Base-by-base conservation (phyloP, 2,113 vertebrate species). In the Condylura cristata region DNA sequence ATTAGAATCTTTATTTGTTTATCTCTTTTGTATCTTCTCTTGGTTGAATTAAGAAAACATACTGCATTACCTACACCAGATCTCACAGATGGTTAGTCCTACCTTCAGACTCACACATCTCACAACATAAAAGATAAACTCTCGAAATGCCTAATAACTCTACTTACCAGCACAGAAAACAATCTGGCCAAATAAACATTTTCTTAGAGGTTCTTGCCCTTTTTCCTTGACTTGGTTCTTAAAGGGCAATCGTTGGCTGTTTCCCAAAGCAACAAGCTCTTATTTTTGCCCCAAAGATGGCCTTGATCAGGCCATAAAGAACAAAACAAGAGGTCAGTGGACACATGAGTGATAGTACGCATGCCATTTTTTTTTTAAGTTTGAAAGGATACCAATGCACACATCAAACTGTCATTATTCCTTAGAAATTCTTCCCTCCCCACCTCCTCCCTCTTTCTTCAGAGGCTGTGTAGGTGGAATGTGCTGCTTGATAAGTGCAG, bases 381-480 rank as follows among this genome's bases (percentile, higher is more conserved):
- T 89, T 44, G 78, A 58, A 95, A 95, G 86, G 93, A 96, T 86
- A 80, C 60, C 32, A 44, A 32, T 44, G 74, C 39, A 63, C 20
- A 17, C 32, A 96, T 30, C n/a, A 95, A 94, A 71, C 68, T 93
- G 66, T 94, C 91, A 97, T 95, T 34, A 70, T 94, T 86, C 82
- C 94, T 93, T 63, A 97, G 94, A 97, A 95, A 86, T 16, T 30
- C 32, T 14, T 83, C 91, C 74, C 93, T 87, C 68, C 83, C 83
- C 83, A 91, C 78, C 51, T 87, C 93, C 92, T 96, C 83, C 68
- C 75, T 28, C 82, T 95, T 93, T 72, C 76, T 94, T 87, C 94
- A 30, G 66, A 76, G 79, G 61, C 32, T 92, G 89, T 96, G 82
- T 88, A 95, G 74, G 74, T 75, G 97, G 94, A 97, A 97, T 53